phyloP scores from a whole-genome alignment of 2,888 invertebrate species.

The Orthosia gothica region DNA sequence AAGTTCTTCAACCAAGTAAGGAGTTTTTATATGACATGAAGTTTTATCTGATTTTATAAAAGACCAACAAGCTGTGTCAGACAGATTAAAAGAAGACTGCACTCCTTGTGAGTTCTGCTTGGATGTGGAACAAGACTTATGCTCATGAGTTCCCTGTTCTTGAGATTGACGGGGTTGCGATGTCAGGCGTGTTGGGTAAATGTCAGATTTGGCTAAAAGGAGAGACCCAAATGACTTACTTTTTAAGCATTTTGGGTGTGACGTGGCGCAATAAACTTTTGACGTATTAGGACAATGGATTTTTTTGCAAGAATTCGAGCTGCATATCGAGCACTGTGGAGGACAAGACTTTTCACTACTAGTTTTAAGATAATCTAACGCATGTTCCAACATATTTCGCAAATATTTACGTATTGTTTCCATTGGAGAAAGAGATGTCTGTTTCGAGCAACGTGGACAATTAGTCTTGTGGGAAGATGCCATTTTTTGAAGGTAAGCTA shows the following conservation, averaged over 20 bases:
- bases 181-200: neutral
- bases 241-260: neutral
- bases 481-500: constrained; percentile 33
- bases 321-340: neutral
- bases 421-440: neutral
- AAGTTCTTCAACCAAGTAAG: constrained; percentile 15
- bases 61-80: constrained; percentile 22
- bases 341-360: neutral
- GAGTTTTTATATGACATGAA: constrained; percentile 10
- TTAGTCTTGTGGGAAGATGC: constrained; percentile 29
- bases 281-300: neutral
- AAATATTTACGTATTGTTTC: constrained; percentile 12
- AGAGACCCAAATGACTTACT: neutral
- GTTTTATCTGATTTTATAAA: neutral
- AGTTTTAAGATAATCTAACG: constrained; percentile 40
- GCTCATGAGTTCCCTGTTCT: constrained; percentile 5
- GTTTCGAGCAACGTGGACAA: constrained; percentile 40
- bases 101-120: constrained; percentile 1
- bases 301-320: constrained; percentile 5
- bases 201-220: neutral
- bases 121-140: constrained; percentile 3
- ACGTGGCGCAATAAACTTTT: constrained; percentile 7
- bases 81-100: constrained; percentile 1
- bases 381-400: constrained; percentile 40
- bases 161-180: constrained; percentile 10